Percentiles rank a stretch among this genome's conserved stretches.
These are phyloP conservation scores for Cephalopterus ornatus DNA, from an alignment of 2,113 vertebrate genomes.

Conservation along the genomic window DNA sequence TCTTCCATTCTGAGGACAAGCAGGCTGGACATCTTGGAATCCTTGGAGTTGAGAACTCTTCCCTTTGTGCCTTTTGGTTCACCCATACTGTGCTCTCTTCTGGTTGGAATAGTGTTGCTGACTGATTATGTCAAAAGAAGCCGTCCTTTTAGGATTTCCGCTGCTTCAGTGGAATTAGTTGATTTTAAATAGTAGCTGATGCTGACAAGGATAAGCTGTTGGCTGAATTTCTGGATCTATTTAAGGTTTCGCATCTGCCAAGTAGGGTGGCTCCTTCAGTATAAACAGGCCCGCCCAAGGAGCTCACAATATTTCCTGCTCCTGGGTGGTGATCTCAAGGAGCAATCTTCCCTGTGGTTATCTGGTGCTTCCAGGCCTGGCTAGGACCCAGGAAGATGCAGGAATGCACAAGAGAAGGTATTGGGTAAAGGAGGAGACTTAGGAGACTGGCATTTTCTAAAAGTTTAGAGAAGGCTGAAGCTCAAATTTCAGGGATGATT, in stretches of 20 bases:
- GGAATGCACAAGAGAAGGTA: neutral
- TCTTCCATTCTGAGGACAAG: neutral
- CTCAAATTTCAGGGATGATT: neutral
- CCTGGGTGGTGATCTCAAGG: conserved; percentile 35
- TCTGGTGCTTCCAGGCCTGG: conserved; percentile 25
- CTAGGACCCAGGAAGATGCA: neutral
- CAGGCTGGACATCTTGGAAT: neutral
- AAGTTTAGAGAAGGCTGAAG: neutral
- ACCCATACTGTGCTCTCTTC: neutral
- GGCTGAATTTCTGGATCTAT: neutral
- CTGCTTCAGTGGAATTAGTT: neutral
- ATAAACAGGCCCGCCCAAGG: conserved; percentile 5
- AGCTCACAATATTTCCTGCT: neutral
- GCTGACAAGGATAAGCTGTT: neutral
- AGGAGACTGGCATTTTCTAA: neutral
- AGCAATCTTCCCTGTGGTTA: conserved; percentile 27
- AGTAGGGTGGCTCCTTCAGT: neutral
- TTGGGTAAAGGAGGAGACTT: neutral
- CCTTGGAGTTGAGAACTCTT: neutral
- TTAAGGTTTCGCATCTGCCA: neutral
- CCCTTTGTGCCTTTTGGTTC: neutral
- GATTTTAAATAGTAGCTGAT: neutral
- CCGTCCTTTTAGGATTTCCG: neutral
- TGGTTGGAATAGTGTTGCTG: neutral
- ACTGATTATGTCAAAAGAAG: neutral